Evolutionary conservation across 2,888 invertebrate species (phyloP).

Genomic region (Ischnura elegans): DNA sequence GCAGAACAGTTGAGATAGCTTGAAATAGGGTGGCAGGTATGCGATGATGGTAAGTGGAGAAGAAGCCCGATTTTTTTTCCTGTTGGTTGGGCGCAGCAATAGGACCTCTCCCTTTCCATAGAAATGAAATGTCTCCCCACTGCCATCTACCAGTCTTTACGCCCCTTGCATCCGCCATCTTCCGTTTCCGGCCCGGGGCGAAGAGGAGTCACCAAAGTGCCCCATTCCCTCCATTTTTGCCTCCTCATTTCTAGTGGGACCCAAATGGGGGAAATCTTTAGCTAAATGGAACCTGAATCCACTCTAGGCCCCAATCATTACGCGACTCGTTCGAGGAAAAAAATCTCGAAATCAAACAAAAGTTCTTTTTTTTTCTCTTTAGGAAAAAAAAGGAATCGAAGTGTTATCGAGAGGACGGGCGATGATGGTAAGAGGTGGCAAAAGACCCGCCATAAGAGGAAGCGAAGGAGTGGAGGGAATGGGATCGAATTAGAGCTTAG

Average conservation of each 20-base stretch:
- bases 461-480: background rate
- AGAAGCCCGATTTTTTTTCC: background rate
- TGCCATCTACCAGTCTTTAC: too few species aligned
- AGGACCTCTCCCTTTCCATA: background rate
- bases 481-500: background rate
- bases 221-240: background rate
- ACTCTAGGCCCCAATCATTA: background rate
- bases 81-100: background rate
- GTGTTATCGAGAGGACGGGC: background rate
- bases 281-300: background rate
- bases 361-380: background rate
- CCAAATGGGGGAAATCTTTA: slow-evolving; percentile 3
- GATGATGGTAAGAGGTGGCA: background rate
- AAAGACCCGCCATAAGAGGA: background rate
- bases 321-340: background rate
- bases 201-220: background rate
- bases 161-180: background rate
- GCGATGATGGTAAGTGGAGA: background rate
- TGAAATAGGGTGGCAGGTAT: too few species aligned
- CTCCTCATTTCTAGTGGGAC: background rate
- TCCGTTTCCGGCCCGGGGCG: background rate
- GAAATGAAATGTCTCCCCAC: background rate
- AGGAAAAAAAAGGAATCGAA: background rate
- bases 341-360: background rate
- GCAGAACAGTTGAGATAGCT: too few species aligned